Evolutionary conservation across 2,113 vertebrate genomes (phyloP).

Genomic region (Chloroceryle aenea): DNA sequence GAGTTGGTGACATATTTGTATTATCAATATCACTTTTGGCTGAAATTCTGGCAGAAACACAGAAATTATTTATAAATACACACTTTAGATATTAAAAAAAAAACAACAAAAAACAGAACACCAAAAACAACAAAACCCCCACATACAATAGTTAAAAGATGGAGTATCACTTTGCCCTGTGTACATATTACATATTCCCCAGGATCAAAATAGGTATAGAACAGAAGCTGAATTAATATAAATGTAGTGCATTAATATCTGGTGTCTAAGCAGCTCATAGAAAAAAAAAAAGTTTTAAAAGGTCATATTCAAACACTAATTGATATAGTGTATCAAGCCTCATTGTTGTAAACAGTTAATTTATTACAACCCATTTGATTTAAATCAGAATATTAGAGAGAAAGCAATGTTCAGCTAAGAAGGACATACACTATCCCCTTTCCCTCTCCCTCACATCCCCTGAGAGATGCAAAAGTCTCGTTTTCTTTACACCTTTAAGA

Average conservation of each 20-base stretch:
- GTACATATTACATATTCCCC: background rate
- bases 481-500: background rate
- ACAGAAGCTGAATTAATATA: background rate
- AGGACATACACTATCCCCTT: background rate
- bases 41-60: slow-evolving; percentile 70
- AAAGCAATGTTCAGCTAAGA: background rate
- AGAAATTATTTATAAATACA: background rate
- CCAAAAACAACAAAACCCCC: too few species aligned
- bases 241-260: background rate
- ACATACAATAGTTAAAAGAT: background rate
- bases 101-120: too few species aligned
- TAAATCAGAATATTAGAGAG: background rate
- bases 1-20: slow-evolving; percentile 46
- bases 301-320: background rate
- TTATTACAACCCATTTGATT: background rate
- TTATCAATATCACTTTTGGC: slow-evolving; percentile 51
- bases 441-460: background rate
- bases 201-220: background rate
- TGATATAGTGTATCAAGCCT: background rate
- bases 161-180: background rate
- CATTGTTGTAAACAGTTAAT: background rate
- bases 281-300: background rate
- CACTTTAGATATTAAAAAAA: background rate
- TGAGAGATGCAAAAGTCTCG: background rate
- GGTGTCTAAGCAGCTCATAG: background rate